These are phyloP conservation scores for Sphenopsis melanotis DNA, from an alignment of 2,797 vertebrate genomes.

Conservation along the genomic window DNA sequence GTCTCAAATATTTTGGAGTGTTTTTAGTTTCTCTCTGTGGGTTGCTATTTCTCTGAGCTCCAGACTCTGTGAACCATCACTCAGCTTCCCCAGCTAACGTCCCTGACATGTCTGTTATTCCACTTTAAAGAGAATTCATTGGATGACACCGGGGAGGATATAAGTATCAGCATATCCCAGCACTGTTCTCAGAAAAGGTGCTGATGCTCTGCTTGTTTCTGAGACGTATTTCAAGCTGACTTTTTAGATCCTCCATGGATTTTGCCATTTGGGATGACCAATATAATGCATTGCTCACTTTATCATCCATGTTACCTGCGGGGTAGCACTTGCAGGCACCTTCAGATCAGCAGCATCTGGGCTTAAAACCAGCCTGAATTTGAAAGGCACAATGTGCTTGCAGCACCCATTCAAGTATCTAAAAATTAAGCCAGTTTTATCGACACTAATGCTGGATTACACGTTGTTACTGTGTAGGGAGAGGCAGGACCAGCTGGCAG, in stretches of 20 bases:
- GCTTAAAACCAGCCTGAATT: not conserved
- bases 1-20: not conserved
- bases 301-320: fast-evolving
- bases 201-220: not conserved
- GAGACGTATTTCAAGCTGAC: not conserved
- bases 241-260: constrained; percentile 3
- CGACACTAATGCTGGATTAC: not conserved
- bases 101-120: not conserved
- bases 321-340: not conserved
- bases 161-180: not conserved
- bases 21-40: not conserved
- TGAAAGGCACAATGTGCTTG: not conserved
- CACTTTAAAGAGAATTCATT: constrained; percentile 18
- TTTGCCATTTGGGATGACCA: constrained; percentile 1
- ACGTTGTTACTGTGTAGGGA: not conserved
- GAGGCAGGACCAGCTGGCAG: not conserved
- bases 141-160: not conserved
- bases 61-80: not conserved
- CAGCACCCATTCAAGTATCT: not conserved
- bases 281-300: not conserved
- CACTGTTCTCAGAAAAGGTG: not conserved
- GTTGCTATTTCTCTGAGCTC: not conserved
- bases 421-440: not conserved
- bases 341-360: not conserved
- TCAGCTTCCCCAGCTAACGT: not conserved